phyloP scores from a whole-genome alignment of 2,113 vertebrate species.

The Sinocyclocheilus grahami region DNA sequence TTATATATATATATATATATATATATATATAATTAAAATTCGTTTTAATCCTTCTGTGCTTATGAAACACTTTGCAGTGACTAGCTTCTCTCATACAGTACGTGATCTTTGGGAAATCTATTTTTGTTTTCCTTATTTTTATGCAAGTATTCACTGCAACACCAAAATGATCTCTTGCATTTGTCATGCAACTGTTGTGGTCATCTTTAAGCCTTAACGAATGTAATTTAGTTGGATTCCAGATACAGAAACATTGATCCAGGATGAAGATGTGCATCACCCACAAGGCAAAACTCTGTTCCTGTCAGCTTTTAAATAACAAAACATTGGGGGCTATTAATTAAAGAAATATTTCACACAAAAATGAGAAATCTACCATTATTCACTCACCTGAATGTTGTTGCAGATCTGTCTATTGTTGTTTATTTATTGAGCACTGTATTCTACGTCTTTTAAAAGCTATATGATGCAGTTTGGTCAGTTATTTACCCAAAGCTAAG shows the following conservation, averaged over 20 bases:
- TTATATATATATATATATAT: too few species aligned
- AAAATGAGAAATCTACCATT: background rate
- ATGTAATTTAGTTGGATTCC: background rate
- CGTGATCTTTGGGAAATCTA: background rate
- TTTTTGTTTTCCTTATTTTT: background rate
- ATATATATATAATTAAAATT: background rate
- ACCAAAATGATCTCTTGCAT: background rate
- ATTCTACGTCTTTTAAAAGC: background rate
- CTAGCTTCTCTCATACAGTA: background rate
- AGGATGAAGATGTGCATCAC: too few species aligned
- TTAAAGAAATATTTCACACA: background rate
- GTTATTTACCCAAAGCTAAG: too few species aligned
- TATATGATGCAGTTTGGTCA: background rate
- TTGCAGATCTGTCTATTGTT: background rate
- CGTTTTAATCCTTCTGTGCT: background rate
- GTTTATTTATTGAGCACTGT: background rate
- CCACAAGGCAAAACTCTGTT: conserved; percentile 1
- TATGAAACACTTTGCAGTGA: background rate
- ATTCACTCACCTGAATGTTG: background rate
- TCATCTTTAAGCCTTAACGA: conserved; percentile 47
- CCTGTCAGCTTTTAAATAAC: background rate
- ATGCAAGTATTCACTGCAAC: background rate
- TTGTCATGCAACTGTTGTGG: background rate
- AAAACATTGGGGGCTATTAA: background rate
- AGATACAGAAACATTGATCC: background rate